Evolutionary conservation across 2,797 vertebrate genomes (phyloP).

Genomic region (Sebastolobus altivelis): DNA sequence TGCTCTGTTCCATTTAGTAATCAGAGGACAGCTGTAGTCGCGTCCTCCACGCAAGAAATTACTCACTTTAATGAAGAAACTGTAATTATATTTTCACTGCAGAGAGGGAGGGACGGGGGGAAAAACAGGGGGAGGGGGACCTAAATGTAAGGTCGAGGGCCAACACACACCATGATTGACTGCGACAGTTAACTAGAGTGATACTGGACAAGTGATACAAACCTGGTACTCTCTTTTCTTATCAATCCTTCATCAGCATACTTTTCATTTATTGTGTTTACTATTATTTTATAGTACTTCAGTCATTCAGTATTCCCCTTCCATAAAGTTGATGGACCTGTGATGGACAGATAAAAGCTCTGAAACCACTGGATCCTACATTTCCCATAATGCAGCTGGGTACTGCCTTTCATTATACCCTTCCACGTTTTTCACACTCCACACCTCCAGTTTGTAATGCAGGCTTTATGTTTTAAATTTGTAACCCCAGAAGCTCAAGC

Average conservation of each 20-base stretch:
- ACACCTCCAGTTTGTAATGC: background rate
- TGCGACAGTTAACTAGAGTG: conserved; percentile 12
- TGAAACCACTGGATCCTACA: too few species aligned
- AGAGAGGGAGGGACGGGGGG: conserved; percentile 8
- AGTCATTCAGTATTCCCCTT: background rate
- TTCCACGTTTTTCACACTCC: background rate
- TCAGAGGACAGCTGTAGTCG: conserved; percentile 83
- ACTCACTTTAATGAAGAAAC: conserved; percentile 84
- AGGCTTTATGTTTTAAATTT: background rate
- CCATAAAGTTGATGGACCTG: background rate
- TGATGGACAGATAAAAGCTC: background rate
- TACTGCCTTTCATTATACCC: background rate
- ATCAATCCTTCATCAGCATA: background rate
- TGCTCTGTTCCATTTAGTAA: conserved; percentile 85
- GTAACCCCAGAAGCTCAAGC: background rate
- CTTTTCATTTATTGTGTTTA: background rate
- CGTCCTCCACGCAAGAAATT: conserved; percentile 76
- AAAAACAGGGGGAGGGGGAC: background rate
- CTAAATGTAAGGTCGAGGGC: conserved; percentile 50
- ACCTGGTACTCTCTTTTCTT: background rate
- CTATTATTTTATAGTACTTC: background rate
- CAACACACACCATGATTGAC: conserved; percentile 28
- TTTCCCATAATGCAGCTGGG: background rate
- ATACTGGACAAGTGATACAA: background rate
- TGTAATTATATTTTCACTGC: conserved; percentile 81